Evolutionary conservation across 1,140 invertebrate genomes (phyloP).

Genomic region (Rhyacophila brunnea): DNA sequence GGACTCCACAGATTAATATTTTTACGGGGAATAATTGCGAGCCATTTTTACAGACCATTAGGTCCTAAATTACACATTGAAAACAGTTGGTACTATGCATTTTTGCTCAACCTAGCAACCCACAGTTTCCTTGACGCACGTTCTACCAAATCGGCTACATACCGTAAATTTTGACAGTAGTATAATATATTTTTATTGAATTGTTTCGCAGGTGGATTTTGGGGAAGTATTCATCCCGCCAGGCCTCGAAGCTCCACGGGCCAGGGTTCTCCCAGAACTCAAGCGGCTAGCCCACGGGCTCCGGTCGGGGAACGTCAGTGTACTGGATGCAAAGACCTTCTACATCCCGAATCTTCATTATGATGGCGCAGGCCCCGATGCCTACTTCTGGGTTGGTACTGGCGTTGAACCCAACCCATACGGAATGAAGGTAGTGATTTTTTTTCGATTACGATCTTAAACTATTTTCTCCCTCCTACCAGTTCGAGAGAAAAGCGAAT

Average conservation of each 20-base stretch:
- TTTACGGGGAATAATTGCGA: too few species aligned
- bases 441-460: too few species aligned
- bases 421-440: constrained; percentile 76
- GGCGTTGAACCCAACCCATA: constrained; percentile 77
- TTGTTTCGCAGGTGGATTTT: constrained; percentile 71
- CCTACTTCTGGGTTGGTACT: constrained; percentile 91
- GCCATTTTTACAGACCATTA: too few species aligned
- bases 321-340: constrained; percentile 88
- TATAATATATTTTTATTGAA: too few species aligned
- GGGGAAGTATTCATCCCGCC: constrained; percentile 77
- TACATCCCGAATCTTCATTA: constrained; percentile 92
- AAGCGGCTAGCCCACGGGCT: constrained; percentile 82
- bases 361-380: constrained; percentile 84
- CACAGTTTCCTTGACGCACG: too few species aligned
- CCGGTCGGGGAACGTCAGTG: constrained; percentile 85
- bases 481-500: too few species aligned
- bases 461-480: background rate
- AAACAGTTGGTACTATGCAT: too few species aligned
- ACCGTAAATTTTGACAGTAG: too few species aligned
- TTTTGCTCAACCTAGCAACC: too few species aligned
- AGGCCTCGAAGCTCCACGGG: constrained; percentile 71
- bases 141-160: too few species aligned
- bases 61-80: too few species aligned
- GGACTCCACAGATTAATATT: too few species aligned
- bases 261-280: constrained; percentile 79